phyloP scores from a whole-genome alignment of 2,888 invertebrate genomes.

The Lordiphosa fenestrarum region DNA sequence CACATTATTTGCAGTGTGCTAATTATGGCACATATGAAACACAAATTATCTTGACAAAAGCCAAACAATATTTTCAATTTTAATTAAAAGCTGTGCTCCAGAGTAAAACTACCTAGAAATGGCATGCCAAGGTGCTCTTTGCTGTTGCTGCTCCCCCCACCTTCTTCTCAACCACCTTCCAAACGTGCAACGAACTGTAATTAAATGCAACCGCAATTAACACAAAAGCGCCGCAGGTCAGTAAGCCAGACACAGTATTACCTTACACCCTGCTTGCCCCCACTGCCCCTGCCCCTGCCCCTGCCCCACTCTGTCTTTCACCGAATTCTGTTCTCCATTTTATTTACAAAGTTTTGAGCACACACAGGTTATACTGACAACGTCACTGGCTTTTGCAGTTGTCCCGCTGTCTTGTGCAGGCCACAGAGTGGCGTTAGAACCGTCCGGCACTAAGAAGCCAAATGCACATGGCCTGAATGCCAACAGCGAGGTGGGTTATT shows the following conservation, averaged over 20 bases:
- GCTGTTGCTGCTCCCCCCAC: slow-evolving; percentile 8
- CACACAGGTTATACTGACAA: slow-evolving; percentile 44
- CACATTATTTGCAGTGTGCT: not conserved
- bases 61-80: slow-evolving; percentile 54
- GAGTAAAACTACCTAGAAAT: not conserved
- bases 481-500: slow-evolving; percentile 15
- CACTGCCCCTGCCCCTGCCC: not conserved
- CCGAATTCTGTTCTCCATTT: slow-evolving; percentile 39
- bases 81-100: slow-evolving; percentile 61
- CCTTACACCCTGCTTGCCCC: slow-evolving; percentile 2
- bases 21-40: slow-evolving; percentile 4
- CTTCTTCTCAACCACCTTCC: too few species aligned
- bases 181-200: slow-evolving; percentile 66
- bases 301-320: not conserved
- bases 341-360: slow-evolving; percentile 66
- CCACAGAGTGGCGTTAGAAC: slow-evolving; percentile 40
- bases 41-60: slow-evolving; percentile 24
- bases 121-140: not conserved
- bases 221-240: slow-evolving; percentile 71
- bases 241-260: slow-evolving; percentile 50
- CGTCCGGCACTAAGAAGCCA: slow-evolving; percentile 42
- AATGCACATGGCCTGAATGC: slow-evolving; percentile 30
- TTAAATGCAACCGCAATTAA: slow-evolving; percentile 76
- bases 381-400: slow-evolving; percentile 11
- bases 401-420: slow-evolving; percentile 32